These are phyloP conservation scores for Larimichthys crocea DNA, from an alignment of 2,113 vertebrate genomes.

Conservation along the genomic window DNA sequence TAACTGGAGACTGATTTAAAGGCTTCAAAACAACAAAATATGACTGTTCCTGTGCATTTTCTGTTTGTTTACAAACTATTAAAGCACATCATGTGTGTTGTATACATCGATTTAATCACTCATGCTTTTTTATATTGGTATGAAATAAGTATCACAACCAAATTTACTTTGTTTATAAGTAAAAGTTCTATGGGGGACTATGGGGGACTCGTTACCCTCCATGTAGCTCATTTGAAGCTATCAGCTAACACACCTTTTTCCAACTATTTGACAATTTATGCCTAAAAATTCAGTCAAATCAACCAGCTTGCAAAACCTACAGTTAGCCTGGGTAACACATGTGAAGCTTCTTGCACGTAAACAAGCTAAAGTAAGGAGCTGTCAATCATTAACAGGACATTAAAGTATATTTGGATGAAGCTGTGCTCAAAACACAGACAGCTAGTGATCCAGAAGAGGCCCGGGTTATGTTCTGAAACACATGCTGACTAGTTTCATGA, in stretches of 20 bases:
- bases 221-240: not conserved
- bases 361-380: not conserved
- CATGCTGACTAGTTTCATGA: slow-evolving; percentile 4
- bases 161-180: not conserved
- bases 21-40: slow-evolving; percentile 85
- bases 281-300: not conserved
- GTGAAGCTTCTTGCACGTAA: not conserved
- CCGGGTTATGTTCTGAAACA: slow-evolving; percentile 1
- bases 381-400: not conserved
- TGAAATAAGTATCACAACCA: not conserved
- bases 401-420: not conserved
- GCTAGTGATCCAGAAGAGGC: not conserved
- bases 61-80: slow-evolving; percentile 84
- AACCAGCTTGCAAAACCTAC: not conserved
- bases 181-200: too few relatives aligned
- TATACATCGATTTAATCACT: slow-evolving; percentile 74
- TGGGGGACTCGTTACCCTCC: not conserved
- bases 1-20: slow-evolving; percentile 64
- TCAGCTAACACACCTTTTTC: not conserved
- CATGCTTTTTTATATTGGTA: not conserved
- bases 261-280: not conserved
- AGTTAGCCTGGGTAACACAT: not conserved
- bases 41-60: slow-evolving; percentile 89
- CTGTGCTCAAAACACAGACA: not conserved
- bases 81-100: slow-evolving; percentile 91